Base-by-base conservation (phyloP, 2,113 vertebrate genomes). In the Lutjanus erythropterus region DNA sequence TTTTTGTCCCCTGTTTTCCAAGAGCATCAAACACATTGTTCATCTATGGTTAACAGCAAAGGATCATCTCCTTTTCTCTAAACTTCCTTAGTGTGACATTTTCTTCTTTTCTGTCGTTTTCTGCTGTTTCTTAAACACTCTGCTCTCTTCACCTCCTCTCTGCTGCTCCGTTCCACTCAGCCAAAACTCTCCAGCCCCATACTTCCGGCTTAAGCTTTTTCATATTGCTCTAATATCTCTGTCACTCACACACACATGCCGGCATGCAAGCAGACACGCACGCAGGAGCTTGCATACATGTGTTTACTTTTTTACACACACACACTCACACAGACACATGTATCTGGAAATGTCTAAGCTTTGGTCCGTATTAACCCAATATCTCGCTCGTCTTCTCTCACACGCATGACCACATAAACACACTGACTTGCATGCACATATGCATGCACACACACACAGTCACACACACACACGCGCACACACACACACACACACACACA, bases 261-360 rank as follows among this genome's bases (percentile, higher is more conserved):
- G 12, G 39, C 77, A 77, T 75, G 69, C 78, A 66, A 66, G 74
- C 78, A 69, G 31, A 68, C 71, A 65, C 27, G 27, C 87, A 83
- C 52, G 46, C 66, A 66, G 29, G 31, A 69, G 49, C 67, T 75
- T 19, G 15, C 70, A 73, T 69, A 27, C 73, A 72, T 58, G 53
- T 62, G 53, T 69, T 86, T 78, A 50, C 56, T 84, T 81, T 66
- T 66, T 41, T 10, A 39, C 29, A 49, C 47, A 73, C 49, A 46
- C 66, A 60, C 47, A 72, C 37, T 62, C 53, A 41, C 80, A 44
- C 52, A 59, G 27, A 72, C 78, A 75, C 77, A 86, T 60, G 75
- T 76, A 82, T 89, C 67, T 87, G 86, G 35, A 88, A 83, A 87
- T 82, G 70, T 86, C 70, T 78, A 50, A 73, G 82, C 85, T 87